Percentiles rank a stretch among this genome's conserved stretches.
phyloP scores from a whole-genome alignment of 2,797 vertebrate species.

The Cyclopterus lumpus region DNA sequence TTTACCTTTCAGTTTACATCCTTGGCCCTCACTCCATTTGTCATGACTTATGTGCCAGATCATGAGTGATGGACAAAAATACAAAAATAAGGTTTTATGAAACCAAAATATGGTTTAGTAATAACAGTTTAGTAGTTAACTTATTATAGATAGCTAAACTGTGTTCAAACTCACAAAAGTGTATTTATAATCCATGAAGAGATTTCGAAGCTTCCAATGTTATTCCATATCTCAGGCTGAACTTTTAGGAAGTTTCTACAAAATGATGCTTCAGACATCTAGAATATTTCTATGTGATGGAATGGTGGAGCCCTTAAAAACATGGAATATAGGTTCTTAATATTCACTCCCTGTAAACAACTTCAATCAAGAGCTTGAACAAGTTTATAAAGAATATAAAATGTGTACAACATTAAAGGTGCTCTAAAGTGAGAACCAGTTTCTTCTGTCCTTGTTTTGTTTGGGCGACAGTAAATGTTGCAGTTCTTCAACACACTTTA shows the following conservation, averaged over 20 bases:
- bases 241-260: background rate
- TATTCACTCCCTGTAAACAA: background rate
- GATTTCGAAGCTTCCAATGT: background rate
- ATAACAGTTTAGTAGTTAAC: too few species aligned
- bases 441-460: background rate
- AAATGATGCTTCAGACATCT: background rate
- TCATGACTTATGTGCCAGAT: too few species aligned
- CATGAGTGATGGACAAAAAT: background rate
- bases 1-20: too few species aligned
- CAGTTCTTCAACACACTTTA: conserved; percentile 9
- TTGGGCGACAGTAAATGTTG: background rate
- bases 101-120: conserved; percentile 1
- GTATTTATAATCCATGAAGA: background rate
- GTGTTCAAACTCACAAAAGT: background rate
- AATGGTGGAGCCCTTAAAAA: background rate
- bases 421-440: background rate
- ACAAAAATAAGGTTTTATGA: background rate
- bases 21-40: too few species aligned
- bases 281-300: background rate
- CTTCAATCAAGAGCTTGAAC: background rate
- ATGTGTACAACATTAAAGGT: background rate
- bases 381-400: background rate
- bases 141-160: background rate
- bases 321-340: background rate
- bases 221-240: background rate